A percentile compares a stretch with the other conserved stretches of the same genome.
phyloP scores from a whole-genome alignment of 1,140 invertebrate species.

The Semibalanus balanoides region DNA sequence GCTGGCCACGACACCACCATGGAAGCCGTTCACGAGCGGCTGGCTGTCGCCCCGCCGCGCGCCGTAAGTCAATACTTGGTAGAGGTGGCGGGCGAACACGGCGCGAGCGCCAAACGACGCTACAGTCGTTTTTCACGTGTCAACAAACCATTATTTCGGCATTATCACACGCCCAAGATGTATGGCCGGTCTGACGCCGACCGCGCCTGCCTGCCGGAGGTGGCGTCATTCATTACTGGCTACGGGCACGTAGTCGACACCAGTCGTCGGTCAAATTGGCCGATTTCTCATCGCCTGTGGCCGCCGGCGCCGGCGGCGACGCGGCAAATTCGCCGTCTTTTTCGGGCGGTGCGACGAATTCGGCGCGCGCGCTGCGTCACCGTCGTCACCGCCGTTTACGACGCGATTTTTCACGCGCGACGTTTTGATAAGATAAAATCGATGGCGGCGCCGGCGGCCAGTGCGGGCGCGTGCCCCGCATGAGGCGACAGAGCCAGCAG shows the following conservation, averaged over 20 bases:
- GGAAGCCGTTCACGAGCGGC: too few relatives aligned
- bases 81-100: too few relatives aligned
- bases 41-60: too few relatives aligned
- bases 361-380: not conserved
- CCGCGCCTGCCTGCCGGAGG: not conserved
- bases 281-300: not conserved
- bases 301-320: too few relatives aligned
- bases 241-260: not conserved
- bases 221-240: not conserved
- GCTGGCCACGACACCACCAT: too few relatives aligned
- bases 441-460: not conserved
- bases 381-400: not conserved
- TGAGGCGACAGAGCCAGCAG: too few relatives aligned
- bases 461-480: too few relatives aligned
- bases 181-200: not conserved
- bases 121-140: not conserved
- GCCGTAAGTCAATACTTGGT: too few relatives aligned
- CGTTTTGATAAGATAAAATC: slow-evolving; percentile 1
- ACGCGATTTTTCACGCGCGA: not conserved
- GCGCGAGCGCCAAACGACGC: not conserved
- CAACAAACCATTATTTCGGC: not conserved
- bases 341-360: not conserved
- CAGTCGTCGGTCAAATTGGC: not conserved
- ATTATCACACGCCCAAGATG: not conserved
- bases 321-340: not conserved